phyloP scores from a whole-genome alignment of 2,113 vertebrate species.

The Ceuthmochares aereus region DNA sequence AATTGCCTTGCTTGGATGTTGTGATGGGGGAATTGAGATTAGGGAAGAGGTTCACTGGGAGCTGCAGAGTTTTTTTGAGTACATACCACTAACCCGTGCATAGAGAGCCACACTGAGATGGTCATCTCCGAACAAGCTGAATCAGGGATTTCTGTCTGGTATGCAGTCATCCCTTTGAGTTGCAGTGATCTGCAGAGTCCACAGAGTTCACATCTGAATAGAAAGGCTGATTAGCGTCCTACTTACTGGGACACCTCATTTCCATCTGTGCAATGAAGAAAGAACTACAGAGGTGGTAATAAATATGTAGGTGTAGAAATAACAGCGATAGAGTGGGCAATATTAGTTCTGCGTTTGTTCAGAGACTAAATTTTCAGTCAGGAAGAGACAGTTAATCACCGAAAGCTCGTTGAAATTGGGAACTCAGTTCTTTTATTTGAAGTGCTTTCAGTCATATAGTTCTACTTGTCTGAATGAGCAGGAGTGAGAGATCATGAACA shows the following conservation, averaged over 20 bases:
- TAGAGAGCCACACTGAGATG: not conserved
- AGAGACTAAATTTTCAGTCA: not conserved
- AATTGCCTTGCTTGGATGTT: not conserved
- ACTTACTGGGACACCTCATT: not conserved
- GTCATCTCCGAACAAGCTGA: not conserved
- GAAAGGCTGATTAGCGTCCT: conserved; percentile 4
- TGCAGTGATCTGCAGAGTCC: conserved; percentile 22
- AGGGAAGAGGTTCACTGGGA: not conserved
- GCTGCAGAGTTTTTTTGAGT: not conserved
- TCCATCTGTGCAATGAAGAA: not conserved
- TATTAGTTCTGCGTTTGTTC: not conserved
- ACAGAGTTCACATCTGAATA: not conserved
- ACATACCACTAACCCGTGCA: not conserved
- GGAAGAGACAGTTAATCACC: not conserved
- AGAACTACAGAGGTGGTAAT: not conserved
- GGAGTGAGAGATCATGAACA: not conserved
- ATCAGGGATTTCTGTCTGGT: conserved; percentile 29
- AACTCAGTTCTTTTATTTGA: not conserved
- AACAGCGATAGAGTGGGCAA: rapidly evolving
- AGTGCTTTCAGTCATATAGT: rapidly evolving
- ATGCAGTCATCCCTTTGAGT: not conserved
- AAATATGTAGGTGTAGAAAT: not conserved
- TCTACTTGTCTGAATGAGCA: not conserved
- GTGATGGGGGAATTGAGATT: not conserved
- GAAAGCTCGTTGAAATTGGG: not conserved